Conservation (phyloP, 2,888 invertebrate species). For the Lithophane leautieri region DNA sequence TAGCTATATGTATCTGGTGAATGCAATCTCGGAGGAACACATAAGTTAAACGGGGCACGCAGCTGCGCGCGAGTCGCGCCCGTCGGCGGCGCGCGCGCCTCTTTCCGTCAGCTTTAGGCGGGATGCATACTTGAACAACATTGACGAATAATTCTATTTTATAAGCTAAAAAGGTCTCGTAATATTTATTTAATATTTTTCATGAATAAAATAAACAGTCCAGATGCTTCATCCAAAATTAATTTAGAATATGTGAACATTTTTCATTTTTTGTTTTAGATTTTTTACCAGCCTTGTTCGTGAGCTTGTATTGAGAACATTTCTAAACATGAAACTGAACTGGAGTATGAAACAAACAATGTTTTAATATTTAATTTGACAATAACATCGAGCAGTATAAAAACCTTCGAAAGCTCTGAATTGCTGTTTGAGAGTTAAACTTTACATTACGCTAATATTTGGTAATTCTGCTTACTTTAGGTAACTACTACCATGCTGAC, state of each 20-base stretch:
- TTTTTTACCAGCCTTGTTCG: not conserved
- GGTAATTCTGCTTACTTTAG: not conserved
- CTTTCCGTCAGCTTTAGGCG: constrained; percentile 56
- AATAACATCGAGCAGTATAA: not conserved
- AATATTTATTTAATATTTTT: not conserved
- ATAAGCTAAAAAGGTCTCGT: not conserved
- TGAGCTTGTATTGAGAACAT: not conserved
- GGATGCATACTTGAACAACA: constrained; percentile 46
- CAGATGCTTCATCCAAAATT: not conserved
- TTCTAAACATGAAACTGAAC: constrained; percentile 5
- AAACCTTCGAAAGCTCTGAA: not conserved
- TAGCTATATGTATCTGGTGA: constrained; percentile 59
- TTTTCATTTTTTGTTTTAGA: not conserved
- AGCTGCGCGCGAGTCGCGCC: constrained; percentile 75
- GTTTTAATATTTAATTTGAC: not conserved
- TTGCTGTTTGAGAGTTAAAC: not conserved
- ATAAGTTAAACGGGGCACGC: constrained; percentile 70
- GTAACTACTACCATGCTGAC: no score
- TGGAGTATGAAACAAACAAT: not conserved
- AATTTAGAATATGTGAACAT: not conserved
- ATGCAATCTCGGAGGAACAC: constrained; percentile 66
- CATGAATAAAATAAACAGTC: not conserved
- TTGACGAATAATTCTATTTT: not conserved
- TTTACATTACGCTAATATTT: not conserved
- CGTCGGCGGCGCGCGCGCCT: constrained; percentile 72